phyloP scores from a whole-genome alignment of 2,113 vertebrate species.

The Bos javanicus region DNA sequence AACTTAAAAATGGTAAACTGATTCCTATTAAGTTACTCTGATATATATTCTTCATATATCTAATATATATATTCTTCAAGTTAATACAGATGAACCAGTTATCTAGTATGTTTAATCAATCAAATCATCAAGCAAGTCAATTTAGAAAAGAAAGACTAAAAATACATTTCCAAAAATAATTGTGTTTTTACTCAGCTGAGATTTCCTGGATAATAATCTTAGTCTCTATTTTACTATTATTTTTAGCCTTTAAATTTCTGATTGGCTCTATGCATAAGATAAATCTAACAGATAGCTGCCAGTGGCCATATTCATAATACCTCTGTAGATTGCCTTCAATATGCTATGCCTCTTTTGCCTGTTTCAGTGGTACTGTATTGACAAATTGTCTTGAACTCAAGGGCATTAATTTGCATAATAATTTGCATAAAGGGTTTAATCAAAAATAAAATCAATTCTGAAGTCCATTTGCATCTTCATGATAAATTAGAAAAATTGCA shows the following conservation, averaged over 20 bases:
- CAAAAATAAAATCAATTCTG: slow-evolving; percentile 55
- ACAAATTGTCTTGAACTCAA: slow-evolving; percentile 41
- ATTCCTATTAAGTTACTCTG: neutral
- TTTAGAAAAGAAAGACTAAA: neutral
- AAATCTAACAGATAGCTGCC: neutral
- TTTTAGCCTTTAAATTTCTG: neutral
- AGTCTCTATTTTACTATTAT: neutral
- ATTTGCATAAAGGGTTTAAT: slow-evolving; percentile 50
- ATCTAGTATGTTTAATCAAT: neutral
- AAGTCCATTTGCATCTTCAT: slow-evolving; percentile 60
- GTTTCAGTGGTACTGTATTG: neutral
- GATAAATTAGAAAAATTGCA: slow-evolving; percentile 56
- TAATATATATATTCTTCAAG: neutral
- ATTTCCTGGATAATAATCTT: neutral
- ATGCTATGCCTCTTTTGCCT: neutral
- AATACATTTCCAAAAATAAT: neutral
- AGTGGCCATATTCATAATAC: neutral
- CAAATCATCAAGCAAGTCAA: neutral
- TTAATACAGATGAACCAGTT: neutral
- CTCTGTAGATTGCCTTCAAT: neutral
- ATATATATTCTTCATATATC: neutral
- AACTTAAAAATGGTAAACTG: neutral
- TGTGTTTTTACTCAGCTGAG: neutral
- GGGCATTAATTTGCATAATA: slow-evolving; percentile 28
- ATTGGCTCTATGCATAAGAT: neutral